Base-by-base conservation (phyloP, 2,113 vertebrate species). In the Saiga tatarica region DNA sequence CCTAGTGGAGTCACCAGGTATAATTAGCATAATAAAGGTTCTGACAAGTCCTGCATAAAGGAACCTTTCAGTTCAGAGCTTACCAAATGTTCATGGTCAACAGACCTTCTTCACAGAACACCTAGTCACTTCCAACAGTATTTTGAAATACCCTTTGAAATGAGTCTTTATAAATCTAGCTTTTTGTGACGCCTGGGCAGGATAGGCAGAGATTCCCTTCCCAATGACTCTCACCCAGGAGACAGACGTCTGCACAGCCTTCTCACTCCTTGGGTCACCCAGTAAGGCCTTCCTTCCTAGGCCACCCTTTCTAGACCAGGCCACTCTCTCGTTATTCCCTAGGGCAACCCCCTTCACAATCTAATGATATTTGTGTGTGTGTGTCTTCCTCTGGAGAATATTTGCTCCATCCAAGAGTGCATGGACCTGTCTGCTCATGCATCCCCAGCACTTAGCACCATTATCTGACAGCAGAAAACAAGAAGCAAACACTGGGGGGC, bases 1-100 rank as follows among this genome's bases (percentile, higher is more conserved):
- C 83, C 85, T 81, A 67, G 88, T 85, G 96, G 92, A 92, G 39
- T 87, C n/a, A 5, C 47, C 2, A 3, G 26, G 55, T 12, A 47
- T 47, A 76, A 59, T 13, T 62, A 89, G 59, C 23, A 57, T 86
- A 59, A 91, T 55, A 60, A 94, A 88, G 36, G 47, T 79, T 84
- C 57, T 52, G 67, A 93, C 82, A 87, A 64, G 87, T 59, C 84
- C 87, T 82, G 23, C 21, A 36, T 19, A 21, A 42, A 71, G 67
- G 55, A 42, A 62, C 15, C 55, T 85, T 67, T 95, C n/a, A 76
- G 76, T 83, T 96, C 67, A 3, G 14, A 4, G 36, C 25, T 76
- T 12, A 16, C 33, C 52, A 36, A 67, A 50, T 25, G 8, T 23
- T 23, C 2, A 7, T 9, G 79, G 47, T 76, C 84, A 16, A n/a